Conservation (phyloP, 2,888 invertebrate species). For the Callyntrura sp. region DNA sequence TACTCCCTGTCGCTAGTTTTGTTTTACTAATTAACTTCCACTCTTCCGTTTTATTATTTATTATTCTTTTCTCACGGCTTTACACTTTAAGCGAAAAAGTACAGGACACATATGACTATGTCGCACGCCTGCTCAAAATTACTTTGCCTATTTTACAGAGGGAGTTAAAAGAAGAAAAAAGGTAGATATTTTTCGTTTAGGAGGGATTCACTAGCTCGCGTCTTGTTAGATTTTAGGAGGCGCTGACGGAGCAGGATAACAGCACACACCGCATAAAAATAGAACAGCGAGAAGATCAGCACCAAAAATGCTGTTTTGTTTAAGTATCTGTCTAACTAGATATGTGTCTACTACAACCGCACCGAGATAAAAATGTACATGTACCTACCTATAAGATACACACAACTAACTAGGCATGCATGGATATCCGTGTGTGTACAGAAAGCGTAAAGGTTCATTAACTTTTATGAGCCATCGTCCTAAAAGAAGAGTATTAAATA, state of each 20-base stretch:
- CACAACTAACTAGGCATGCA: slow-evolving; percentile 1
- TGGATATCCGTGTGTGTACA: too few relatives aligned
- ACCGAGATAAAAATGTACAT: too few relatives aligned
- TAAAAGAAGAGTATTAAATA: slow-evolving; percentile 19
- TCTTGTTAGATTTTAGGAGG: neutral
- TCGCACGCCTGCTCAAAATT: neutral
- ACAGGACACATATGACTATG: too few relatives aligned
- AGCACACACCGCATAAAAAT: neutral
- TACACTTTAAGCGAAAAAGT: too few relatives aligned
- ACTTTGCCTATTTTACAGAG: too few relatives aligned
- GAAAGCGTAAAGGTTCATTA: slow-evolving; percentile 47
- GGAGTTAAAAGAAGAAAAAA: neutral
- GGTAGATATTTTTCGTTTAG: too few relatives aligned
- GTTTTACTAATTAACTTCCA: slow-evolving; percentile 38
- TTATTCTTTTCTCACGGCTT: slow-evolving; percentile 15
- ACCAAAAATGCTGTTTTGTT: too few relatives aligned
- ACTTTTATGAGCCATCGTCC: slow-evolving; percentile 41
- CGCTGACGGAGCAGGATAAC: neutral
- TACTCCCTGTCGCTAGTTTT: neutral
- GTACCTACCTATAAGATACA: too few relatives aligned
- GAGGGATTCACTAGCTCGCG: neutral
- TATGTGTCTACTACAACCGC: too few relatives aligned
- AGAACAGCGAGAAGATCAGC: too few relatives aligned
- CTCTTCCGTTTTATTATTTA: neutral
- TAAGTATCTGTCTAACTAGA: too few relatives aligned